Conservation (phyloP, 2,113 vertebrate genomes). For the Neogale vison region DNA sequence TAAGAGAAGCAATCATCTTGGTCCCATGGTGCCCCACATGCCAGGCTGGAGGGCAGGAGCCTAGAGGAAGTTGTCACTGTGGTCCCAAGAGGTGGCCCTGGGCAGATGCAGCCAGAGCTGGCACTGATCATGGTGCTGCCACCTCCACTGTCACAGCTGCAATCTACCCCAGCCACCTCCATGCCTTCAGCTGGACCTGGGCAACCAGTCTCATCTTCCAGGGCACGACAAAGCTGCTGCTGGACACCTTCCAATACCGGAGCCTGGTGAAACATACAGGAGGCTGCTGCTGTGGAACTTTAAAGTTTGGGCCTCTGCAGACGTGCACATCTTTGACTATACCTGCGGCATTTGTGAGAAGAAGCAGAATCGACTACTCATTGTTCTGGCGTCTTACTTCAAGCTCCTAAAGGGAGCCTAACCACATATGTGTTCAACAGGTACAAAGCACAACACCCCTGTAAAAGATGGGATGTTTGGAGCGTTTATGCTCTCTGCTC, state of each 20-base stretch:
- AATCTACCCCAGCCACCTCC: neutral
- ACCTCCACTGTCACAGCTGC: neutral
- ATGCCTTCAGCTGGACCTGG: neutral
- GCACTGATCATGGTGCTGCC: neutral
- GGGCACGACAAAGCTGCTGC: neutral
- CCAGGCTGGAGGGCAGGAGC: neutral
- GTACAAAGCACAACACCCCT: neutral
- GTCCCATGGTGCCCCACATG: neutral
- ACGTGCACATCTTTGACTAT: constrained; percentile 95
- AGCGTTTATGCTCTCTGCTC: neutral
- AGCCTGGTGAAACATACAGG: constrained; percentile 92
- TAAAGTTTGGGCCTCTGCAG: constrained; percentile 90
- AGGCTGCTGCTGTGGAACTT: constrained; percentile 96
- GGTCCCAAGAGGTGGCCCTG: neutral
- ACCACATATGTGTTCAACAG: neutral
- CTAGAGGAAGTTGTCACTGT: neutral
- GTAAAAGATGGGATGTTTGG: neutral
- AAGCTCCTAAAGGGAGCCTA: constrained; percentile 88
- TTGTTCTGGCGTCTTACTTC: constrained; percentile 91
- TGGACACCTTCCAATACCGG: constrained; percentile 73
- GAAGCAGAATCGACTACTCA: constrained; percentile 96
- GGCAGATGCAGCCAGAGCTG: neutral
- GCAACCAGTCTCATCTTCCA: neutral
- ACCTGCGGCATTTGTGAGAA: constrained; percentile 97
- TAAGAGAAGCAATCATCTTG: neutral